Base-by-base conservation (phyloP, 2,888 invertebrate species). In the Pyrrhosoma nymphula region DNA sequence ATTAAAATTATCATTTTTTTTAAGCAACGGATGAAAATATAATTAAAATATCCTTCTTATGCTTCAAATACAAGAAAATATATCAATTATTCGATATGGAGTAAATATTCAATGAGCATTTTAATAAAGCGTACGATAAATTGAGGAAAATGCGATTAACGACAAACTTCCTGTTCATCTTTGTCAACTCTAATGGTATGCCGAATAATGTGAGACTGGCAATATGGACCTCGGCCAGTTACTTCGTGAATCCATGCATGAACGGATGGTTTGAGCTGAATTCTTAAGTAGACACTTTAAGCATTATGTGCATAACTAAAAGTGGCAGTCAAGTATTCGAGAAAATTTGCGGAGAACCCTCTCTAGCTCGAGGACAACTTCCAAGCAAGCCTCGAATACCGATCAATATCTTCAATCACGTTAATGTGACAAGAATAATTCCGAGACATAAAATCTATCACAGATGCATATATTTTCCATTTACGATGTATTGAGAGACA, bases 201-300 rank as follows among this genome's bases (percentile, higher is more conserved):
- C n/a, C 82, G 35, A 18, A 82, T 82, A 82, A 82, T 16, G 26
- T 35, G 14, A 35, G 35, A 35, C 12, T 82, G 82, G 35, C 82
- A 82, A 0, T 0, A 35, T 82, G 82, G 69, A 69, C 69, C 69
- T 0, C n/a, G 10, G 93, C 93, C 93, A 93, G 69, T 69, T n/a
- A 69, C 39, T 39, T 69, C 69, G 14, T 6, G 75, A 93, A 93
- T 47, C 75, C 93, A 93, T 47, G 93, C 63, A 93, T 93, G 93
- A 93, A 47, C 69, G n/a, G 39, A 55, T n/a, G 60, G 93, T 69
- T 69, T 93, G 69, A 69, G 47, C n/a, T 75, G 93, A 93, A 93
- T 82, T 35, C 82, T 82, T 82, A 82, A 82, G 12, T 10, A 55
- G 93, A 2, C 69, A 60, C 23, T 47, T 69, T 12, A 47, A 14